These are phyloP conservation scores for Limnodromus scolopaceus DNA, from an alignment of 2,797 vertebrate genomes.

Conservation along the genomic window DNA sequence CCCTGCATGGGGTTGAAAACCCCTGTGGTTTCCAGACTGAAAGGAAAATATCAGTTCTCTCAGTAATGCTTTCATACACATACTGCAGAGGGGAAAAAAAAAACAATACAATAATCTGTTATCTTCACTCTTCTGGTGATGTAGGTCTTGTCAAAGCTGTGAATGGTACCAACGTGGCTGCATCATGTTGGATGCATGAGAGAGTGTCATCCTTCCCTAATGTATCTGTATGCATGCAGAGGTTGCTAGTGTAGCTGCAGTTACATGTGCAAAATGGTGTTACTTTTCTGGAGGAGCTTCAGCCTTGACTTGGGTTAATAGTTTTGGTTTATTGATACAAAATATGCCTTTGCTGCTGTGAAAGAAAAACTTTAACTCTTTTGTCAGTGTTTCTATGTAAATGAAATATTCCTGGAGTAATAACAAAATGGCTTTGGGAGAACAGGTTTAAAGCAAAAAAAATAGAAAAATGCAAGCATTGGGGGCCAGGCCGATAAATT, in stretches of 20 bases:
- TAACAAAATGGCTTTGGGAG: not conserved
- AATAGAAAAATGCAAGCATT: not conserved
- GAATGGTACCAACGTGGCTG: not conserved
- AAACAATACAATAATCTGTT: not conserved
- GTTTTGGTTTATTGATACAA: not conserved
- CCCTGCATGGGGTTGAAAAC: not conserved
- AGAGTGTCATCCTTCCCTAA: not conserved
- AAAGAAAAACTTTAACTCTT: not conserved
- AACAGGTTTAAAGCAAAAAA: not conserved
- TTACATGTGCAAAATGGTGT: rapidly evolving
- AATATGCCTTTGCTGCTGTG: not conserved
- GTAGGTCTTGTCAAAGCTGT: not conserved
- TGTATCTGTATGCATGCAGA: not conserved
- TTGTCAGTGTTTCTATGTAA: not conserved
- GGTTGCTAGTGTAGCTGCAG: not conserved
- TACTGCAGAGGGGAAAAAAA: not conserved
- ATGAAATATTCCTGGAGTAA: not conserved
- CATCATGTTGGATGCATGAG: not conserved
- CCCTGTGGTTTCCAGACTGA: conserved; percentile 25
- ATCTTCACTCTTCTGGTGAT: not conserved
- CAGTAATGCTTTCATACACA: not conserved
- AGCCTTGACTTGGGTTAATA: rapidly evolving
- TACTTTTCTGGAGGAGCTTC: not conserved
- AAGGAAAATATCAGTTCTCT: not conserved
- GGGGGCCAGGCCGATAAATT: not conserved